Conservation (phyloP, 2,797 vertebrate genomes). For the Stomatorhinus walkeri region DNA sequence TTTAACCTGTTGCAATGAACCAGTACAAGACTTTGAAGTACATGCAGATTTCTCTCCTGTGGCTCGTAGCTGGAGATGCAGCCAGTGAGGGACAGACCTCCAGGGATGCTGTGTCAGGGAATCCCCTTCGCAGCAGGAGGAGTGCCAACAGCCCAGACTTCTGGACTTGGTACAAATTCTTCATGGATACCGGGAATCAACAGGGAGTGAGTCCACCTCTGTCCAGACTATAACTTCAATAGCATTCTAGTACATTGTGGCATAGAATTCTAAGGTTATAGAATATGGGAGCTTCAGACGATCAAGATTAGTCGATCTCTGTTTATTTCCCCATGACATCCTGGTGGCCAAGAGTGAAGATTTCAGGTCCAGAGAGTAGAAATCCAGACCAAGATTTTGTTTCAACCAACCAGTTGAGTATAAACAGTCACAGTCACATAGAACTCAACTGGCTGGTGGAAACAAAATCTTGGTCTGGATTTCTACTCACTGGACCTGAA, state of each 20-base stretch:
- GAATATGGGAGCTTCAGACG: not conserved
- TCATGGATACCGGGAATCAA: constrained; percentile 63
- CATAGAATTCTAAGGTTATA: not conserved
- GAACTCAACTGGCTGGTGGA: not conserved
- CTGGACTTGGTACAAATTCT: constrained; percentile 72
- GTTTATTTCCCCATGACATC: not conserved
- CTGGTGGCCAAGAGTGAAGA: not conserved
- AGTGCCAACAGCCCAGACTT: constrained; percentile 62
- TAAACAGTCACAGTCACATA: not conserved
- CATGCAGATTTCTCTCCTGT: not conserved
- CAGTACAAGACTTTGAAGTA: not conserved
- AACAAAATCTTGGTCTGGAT: not conserved
- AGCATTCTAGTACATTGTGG: not conserved
- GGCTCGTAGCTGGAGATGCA: constrained; percentile 31
- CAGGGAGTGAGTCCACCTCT: constrained; percentile 60
- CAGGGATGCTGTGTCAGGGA: constrained; percentile 42
- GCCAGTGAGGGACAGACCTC: constrained; percentile 43
- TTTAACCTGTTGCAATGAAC: not conserved
- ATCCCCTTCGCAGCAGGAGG: constrained; percentile 54
- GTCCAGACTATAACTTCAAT: not conserved
- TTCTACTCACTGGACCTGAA: not conserved
- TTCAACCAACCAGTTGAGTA: not conserved
- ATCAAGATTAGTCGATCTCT: not conserved
- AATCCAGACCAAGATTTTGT: not conserved
- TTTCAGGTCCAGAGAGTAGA: not conserved